Evolutionary conservation across 2,888 invertebrate species (phyloP).

Genomic region (Ptilodon capucinus): DNA sequence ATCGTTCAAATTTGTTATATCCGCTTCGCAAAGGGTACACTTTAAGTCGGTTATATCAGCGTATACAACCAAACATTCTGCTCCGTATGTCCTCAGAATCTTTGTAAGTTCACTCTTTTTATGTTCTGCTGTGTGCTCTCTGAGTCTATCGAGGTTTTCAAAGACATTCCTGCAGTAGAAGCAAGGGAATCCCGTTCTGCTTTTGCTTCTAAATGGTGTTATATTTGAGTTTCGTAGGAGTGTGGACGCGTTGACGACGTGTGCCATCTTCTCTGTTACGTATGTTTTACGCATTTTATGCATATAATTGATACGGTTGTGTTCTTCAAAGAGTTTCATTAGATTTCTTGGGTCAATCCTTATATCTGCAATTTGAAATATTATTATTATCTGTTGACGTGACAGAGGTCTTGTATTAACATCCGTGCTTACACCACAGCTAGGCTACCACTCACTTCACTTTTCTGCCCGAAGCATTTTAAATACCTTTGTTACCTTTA

Average conservation of each 20-base stretch:
- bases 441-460: no score
- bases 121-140: conserved; percentile 46
- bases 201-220: conserved; percentile 61
- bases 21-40: conserved; percentile 52
- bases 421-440: no score
- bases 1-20: conserved; percentile 44
- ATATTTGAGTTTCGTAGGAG: conserved; percentile 58
- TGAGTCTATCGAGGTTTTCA: conserved; percentile 48
- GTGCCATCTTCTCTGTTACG: conserved; percentile 59
- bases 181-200: conserved; percentile 60
- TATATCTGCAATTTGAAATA: conserved; percentile 42
- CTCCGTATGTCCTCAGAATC: conserved; percentile 49
- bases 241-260: conserved; percentile 49
- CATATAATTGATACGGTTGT: conserved; percentile 8
- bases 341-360: conserved; percentile 45
- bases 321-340: conserved; percentile 31
- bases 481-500: no score
- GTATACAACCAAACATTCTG: conserved; percentile 62
- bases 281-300: conserved; percentile 19
- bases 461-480: no score
- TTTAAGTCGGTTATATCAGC: conserved; percentile 59
- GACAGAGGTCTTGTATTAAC: neutral
- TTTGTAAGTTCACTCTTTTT: conserved; percentile 37
- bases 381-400: no score
- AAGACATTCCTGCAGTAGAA: conserved; percentile 61